Conservation (phyloP, 2,797 vertebrate genomes). For the Ambastaia sidthimunki region DNA sequence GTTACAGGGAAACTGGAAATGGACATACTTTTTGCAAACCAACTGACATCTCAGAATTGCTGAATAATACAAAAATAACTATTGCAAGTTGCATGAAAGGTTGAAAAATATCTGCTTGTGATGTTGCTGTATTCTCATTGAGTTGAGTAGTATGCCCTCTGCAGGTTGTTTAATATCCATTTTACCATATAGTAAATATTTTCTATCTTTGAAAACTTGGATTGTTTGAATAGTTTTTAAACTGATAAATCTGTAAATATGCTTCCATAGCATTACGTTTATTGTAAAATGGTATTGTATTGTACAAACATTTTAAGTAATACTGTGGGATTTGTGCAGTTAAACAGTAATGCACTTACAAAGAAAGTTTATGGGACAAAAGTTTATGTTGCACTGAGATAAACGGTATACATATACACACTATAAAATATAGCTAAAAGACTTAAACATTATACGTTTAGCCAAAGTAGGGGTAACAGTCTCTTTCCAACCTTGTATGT, state of each 20-base stretch:
- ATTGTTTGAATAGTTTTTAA: no score
- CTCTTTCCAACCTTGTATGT: not conserved
- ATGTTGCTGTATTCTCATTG: not conserved
- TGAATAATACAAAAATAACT: not conserved
- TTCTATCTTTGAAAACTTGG: no score
- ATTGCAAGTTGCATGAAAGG: not conserved
- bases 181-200: no score
- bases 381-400: no score
- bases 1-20: not conserved
- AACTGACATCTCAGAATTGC: not conserved
- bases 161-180: constrained; percentile 27
- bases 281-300: no score
- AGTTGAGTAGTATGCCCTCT: constrained; percentile 52
- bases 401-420: not conserved
- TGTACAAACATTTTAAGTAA: no score
- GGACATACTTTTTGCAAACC: not conserved
- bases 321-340: no score
- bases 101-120: not conserved
- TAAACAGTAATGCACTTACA: no score
- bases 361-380: no score
- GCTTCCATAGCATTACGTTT: no score
- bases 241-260: no score
- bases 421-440: not conserved
- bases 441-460: not conserved
- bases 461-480: not conserved